A percentile compares a stretch with the other conserved stretches of the same genome.
These are phyloP conservation scores for Setophaga coronata DNA, from an alignment of 2,113 vertebrate species.

Conservation along the genomic window DNA sequence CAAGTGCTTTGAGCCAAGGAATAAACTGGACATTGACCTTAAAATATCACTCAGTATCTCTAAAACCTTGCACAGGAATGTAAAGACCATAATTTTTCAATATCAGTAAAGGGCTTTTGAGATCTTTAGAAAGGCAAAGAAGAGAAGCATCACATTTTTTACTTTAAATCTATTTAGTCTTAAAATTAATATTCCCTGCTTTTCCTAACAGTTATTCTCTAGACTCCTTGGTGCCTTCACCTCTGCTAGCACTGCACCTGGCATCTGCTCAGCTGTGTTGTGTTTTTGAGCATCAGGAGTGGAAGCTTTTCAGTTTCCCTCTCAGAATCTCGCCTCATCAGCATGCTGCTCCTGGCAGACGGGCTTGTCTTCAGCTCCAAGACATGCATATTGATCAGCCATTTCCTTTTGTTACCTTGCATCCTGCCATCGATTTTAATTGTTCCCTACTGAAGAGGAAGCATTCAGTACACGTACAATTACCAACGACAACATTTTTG, in stretches of 20 bases:
- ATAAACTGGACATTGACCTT: background rate
- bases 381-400: slow-evolving; percentile 56
- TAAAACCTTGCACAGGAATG: background rate
- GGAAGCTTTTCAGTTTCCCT: slow-evolving; percentile 29
- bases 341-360: slow-evolving; percentile 22
- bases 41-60: background rate
- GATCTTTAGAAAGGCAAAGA: background rate
- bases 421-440: slow-evolving; percentile 49
- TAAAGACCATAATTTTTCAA: background rate
- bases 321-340: slow-evolving; percentile 24
- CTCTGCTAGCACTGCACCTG: background rate
- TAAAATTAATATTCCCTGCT: background rate
- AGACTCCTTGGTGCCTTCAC: background rate
- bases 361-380: slow-evolving; percentile 7
- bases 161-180: background rate
- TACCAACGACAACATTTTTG: background rate
- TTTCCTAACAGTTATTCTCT: background rate
- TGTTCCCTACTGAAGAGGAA: background rate
- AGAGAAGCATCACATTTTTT: background rate
- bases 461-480: background rate
- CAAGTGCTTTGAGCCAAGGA: background rate
- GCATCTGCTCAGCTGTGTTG: background rate
- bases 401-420: slow-evolving; percentile 37
- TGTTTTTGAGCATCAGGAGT: background rate
- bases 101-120: background rate